Evolutionary conservation across 2,113 vertebrate species (phyloP).

Genomic region (Myrmecophaga tridactyla): DNA sequence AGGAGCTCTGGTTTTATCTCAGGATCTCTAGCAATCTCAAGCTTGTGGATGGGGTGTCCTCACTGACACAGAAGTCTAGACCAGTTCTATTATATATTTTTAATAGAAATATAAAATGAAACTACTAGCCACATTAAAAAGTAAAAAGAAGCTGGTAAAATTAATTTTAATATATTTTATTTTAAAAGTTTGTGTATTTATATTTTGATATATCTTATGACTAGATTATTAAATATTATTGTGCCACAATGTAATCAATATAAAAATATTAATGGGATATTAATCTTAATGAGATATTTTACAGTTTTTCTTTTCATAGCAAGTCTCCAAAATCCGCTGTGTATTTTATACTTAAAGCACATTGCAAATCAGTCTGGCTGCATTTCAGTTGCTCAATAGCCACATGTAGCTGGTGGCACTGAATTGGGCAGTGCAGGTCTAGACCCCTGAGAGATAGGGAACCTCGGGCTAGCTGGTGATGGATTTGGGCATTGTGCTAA

Average conservation of each 20-base stretch:
- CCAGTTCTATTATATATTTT: accelerated
- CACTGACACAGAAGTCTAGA: background rate
- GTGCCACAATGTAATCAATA: constrained; percentile 42
- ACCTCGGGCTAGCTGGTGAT: accelerated
- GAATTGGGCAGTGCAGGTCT: background rate
- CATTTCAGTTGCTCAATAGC: background rate
- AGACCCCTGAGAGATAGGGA: background rate
- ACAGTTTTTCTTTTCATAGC: background rate
- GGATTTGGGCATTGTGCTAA: background rate
- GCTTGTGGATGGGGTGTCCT: too few species aligned
- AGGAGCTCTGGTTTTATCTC: too few species aligned
- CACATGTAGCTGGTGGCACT: accelerated
- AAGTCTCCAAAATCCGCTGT: background rate
- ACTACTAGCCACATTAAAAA: constrained; percentile 33
- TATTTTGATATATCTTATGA: constrained; percentile 52
- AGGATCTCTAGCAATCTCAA: background rate
- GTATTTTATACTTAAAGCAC: background rate
- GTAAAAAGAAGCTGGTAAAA: constrained; percentile 34
- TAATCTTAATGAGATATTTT: constrained; percentile 51
- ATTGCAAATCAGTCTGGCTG: background rate
- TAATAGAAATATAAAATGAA: background rate
- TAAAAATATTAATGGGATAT: constrained; percentile 55
- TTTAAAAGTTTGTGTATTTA: constrained; percentile 49
- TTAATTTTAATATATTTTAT: constrained; percentile 58
- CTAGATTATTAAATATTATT: constrained; percentile 51